These are phyloP conservation scores for Coilia nasus DNA, from an alignment of 2,797 vertebrate species.

Conservation along the genomic window DNA sequence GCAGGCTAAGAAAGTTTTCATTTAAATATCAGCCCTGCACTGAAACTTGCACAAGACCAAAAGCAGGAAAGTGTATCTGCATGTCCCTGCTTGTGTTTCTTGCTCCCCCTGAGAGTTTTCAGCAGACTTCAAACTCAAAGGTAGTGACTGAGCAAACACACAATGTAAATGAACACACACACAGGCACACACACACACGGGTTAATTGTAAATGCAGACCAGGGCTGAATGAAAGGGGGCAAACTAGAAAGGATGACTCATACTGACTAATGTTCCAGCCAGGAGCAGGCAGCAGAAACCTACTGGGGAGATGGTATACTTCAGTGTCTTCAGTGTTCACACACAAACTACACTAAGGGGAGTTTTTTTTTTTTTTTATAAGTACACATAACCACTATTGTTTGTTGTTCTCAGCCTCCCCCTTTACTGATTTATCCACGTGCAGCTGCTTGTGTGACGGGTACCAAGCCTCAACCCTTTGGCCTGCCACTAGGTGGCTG, in stretches of 20 bases:
- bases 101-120: not conserved
- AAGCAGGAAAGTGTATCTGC: not conserved
- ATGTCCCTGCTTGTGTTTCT: not conserved
- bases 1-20: conserved; percentile 83
- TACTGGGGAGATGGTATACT: not conserved
- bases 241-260: not conserved
- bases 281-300: not conserved
- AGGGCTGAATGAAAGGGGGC: not conserved
- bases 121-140: not conserved
- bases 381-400: not conserved
- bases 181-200: not conserved
- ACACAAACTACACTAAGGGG: not conserved
- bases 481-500: conserved; percentile 65
- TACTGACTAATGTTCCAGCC: not conserved
- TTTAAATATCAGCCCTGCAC: conserved; percentile 74
- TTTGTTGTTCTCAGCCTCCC: not conserved
- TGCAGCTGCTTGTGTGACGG: not conserved
- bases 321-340: not conserved
- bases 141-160: not conserved
- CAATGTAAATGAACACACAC: not conserved
- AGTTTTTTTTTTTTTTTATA: not conserved
- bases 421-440: not conserved
- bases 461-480: conserved; percentile 38
- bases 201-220: not conserved
- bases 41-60: conserved; percentile 46